These are phyloP conservation scores for Apodemia duryi DNA, from an alignment of 2,888 invertebrate genomes.

Conservation along the genomic window DNA sequence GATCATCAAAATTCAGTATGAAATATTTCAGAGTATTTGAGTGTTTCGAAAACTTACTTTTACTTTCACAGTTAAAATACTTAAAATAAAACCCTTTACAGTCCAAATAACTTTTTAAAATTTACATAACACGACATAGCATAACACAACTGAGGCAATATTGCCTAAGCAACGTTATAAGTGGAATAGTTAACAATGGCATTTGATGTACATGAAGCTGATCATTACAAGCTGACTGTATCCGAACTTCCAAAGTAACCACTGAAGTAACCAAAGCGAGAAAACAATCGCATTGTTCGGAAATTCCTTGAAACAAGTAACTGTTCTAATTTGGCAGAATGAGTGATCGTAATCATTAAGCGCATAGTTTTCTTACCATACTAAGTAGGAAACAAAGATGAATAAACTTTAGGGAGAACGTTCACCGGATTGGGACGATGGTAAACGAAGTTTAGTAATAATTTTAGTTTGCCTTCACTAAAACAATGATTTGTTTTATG, in stretches of 20 bases:
- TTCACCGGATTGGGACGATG: conserved; percentile 8
- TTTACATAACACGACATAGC: too few species aligned
- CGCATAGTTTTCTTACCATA: conserved; percentile 31
- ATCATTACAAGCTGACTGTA: conserved; percentile 56
- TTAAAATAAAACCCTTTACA: too few species aligned
- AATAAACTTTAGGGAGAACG: conserved; percentile 16
- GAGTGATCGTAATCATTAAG: conserved; percentile 50
- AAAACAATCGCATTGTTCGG: conserved; percentile 46
- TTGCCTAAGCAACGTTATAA: conserved; percentile 40
- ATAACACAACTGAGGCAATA: too few species aligned
- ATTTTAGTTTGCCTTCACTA: conserved; percentile 7
- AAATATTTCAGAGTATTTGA: too few species aligned
- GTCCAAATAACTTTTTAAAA: too few species aligned
- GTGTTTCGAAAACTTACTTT: too few species aligned
- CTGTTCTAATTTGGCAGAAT: conserved; percentile 57
- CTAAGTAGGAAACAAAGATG: conserved; percentile 15
- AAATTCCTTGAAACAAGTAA: conserved; percentile 40
- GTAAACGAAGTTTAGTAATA: conserved; percentile 12
- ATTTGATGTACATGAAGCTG: conserved; percentile 69
- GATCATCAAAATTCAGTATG: too few species aligned
- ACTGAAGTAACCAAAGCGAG: conserved; percentile 40
- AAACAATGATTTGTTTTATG: conserved; percentile 9
- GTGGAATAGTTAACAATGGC: conserved; percentile 41
- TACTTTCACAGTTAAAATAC: too few species aligned
- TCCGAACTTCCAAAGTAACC: conserved; percentile 48